Percentiles rank a stretch among this genome's conserved stretches.
Conservation (phyloP, 2,888 invertebrate genomes). For the Altica lythri region DNA sequence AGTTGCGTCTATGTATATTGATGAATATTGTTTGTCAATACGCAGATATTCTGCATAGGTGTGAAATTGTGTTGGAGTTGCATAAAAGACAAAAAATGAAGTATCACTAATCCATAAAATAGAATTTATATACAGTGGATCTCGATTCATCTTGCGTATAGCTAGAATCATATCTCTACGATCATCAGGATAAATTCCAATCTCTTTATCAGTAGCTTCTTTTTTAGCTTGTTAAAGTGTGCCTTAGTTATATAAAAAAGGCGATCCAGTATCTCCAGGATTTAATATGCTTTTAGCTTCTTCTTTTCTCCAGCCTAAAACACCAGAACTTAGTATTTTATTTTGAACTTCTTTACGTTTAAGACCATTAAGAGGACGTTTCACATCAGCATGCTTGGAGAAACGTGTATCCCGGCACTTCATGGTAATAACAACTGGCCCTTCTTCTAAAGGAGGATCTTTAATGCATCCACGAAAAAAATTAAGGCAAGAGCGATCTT, state of each 20-base stretch:
- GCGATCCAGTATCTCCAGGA: neutral
- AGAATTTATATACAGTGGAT: neutral
- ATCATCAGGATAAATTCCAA: neutral
- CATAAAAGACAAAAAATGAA: neutral
- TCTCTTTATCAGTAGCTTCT: neutral
- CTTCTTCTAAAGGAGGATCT: no score
- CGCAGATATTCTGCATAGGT: neutral
- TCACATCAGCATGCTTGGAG: no score
- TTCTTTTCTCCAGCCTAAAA: neutral
- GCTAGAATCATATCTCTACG: neutral
- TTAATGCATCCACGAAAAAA: no score
- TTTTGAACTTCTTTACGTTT: neutral
- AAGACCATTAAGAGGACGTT: neutral
- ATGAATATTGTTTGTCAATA: neutral
- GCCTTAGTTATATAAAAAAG: neutral
- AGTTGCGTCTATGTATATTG: neutral
- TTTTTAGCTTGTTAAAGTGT: neutral
- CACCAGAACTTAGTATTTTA: neutral
- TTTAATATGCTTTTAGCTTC: neutral
- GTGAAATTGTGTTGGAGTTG: neutral
- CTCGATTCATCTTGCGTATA: neutral
- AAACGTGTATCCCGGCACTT: no score
- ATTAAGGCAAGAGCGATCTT: no score
- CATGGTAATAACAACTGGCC: no score
- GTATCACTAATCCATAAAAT: neutral